phyloP scores from a whole-genome alignment of 2,797 vertebrate species.

The Fringilla coelebs region DNA sequence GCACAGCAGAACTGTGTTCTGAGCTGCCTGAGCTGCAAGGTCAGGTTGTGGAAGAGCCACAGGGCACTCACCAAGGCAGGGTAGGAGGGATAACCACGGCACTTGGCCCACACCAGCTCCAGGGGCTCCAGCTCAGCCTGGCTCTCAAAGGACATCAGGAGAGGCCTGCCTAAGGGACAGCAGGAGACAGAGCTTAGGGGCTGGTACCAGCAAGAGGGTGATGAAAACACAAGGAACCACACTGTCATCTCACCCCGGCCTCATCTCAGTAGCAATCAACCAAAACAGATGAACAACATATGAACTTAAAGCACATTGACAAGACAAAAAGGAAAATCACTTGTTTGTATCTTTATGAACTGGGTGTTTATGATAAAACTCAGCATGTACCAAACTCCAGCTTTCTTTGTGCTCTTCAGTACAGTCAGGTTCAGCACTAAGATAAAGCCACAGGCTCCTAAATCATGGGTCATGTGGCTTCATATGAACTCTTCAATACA shows the following conservation, averaged over 20 bases:
- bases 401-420: neutral
- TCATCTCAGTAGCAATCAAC: neutral
- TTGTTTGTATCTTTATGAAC: neutral
- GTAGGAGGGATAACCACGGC: slow-evolving; percentile 97
- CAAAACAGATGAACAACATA: neutral
- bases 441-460: neutral
- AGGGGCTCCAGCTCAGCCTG: slow-evolving; percentile 88
- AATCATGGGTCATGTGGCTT: neutral
- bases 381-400: neutral
- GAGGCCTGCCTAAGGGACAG: slow-evolving; percentile 77
- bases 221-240: neutral
- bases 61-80: slow-evolving; percentile 89
- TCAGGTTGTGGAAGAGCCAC: neutral
- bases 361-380: neutral
- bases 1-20: neutral
- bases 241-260: neutral
- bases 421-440: too few species aligned
- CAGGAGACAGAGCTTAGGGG: neutral
- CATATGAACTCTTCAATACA: neutral
- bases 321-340: neutral
- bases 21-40: neutral
- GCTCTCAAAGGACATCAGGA: slow-evolving; percentile 83
- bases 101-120: slow-evolving; percentile 98
- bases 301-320: neutral
- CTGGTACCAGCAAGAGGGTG: neutral